Evolutionary conservation across 2,797 vertebrate species (phyloP).

Genomic region (Erethizon dorsatum): DNA sequence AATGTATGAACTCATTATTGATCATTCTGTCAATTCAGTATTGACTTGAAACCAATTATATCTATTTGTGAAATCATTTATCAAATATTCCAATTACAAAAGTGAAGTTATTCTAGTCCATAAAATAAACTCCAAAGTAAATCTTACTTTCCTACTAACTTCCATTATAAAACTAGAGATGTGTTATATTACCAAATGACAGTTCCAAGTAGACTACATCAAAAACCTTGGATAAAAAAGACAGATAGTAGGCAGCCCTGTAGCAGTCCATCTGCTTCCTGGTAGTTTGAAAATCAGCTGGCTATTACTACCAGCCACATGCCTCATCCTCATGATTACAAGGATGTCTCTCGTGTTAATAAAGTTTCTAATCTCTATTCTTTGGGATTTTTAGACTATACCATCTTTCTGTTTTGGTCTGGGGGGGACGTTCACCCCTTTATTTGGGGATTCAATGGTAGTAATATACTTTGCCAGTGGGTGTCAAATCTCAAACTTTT

Average conservation of each 20-base stretch:
- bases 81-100: conserved; percentile 18
- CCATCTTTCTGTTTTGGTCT: conserved; percentile 55
- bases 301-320: background rate
- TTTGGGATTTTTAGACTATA: conserved; percentile 37
- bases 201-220: conserved; percentile 46
- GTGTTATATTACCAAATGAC: conserved; percentile 45
- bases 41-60: conserved; percentile 64
- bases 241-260: background rate
- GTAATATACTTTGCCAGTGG: conserved; percentile 53
- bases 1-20: conserved; percentile 37
- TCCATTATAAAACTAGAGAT: conserved; percentile 55
- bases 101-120: conserved; percentile 30
- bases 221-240: conserved; percentile 56
- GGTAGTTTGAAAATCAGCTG: conserved; percentile 60
- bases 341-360: conserved; percentile 21
- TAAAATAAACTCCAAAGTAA: conserved; percentile 44
- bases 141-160: conserved; percentile 49
- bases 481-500: conserved; percentile 62
- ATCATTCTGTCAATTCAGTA: conserved; percentile 50
- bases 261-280: conserved; percentile 51
- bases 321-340: conserved; percentile 54
- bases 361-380: conserved; percentile 6
- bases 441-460: conserved; percentile 61
- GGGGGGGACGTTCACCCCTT: conserved; percentile 49
- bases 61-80: conserved; percentile 58